Percentiles rank a stretch among this genome's conserved stretches.
phyloP scores from a whole-genome alignment of 2,888 invertebrate species.

The Lathronympha strigana region DNA sequence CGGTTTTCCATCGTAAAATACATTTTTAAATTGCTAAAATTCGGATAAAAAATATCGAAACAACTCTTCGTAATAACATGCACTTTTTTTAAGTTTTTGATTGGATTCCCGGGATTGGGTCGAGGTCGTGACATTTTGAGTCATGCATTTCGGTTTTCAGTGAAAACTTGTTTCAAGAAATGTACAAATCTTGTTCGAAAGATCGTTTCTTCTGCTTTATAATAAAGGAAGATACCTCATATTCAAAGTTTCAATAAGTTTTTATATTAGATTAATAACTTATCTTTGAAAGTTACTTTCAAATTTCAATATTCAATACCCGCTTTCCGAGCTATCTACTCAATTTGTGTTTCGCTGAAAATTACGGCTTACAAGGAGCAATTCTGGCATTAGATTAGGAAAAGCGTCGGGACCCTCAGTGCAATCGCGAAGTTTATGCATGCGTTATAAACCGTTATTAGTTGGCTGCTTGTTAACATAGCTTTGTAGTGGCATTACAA shows the following conservation, averaged over 20 bases:
- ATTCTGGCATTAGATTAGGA: slow-evolving; percentile 35
- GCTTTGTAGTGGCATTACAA: slow-evolving; percentile 71
- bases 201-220: neutral
- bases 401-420: slow-evolving; percentile 42
- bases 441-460: slow-evolving; percentile 73
- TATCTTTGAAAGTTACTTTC: slow-evolving; percentile 21
- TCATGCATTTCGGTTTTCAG: neutral
- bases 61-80: slow-evolving; percentile 21
- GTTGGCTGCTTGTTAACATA: slow-evolving; percentile 67
- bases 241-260: neutral
- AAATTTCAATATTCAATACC: slow-evolving; percentile 31
- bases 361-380: slow-evolving; percentile 36
- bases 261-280: slow-evolving; percentile 4
- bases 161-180: neutral
- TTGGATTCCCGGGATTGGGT: slow-evolving; percentile 12
- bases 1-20: slow-evolving; percentile 29
- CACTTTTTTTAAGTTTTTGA: slow-evolving; percentile 25
- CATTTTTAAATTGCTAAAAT: slow-evolving; percentile 19
- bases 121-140: slow-evolving; percentile 6
- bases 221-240: neutral
- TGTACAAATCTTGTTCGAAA: neutral
- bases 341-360: slow-evolving; percentile 28
- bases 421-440: slow-evolving; percentile 66
- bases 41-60: slow-evolving; percentile 10
- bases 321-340: slow-evolving; percentile 8